Evolutionary conservation across 2,888 invertebrate genomes (phyloP), one percentile per base, ranked within the genome.

Genomic region (Nowickia ferox): DNA sequence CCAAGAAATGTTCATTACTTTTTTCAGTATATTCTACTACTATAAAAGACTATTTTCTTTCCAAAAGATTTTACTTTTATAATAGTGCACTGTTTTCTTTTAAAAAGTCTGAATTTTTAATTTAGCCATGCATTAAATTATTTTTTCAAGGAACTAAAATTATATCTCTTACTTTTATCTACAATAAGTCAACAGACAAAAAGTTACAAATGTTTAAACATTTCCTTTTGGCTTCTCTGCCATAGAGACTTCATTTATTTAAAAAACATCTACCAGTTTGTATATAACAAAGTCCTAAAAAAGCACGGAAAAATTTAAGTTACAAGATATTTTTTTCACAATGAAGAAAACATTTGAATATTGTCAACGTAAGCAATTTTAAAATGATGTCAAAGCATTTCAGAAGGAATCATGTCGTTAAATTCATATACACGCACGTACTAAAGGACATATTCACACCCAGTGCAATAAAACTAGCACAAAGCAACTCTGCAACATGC

Each of bases 341-440:
- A 75, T 63, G 42, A 59, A 30, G 17, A 51, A 30, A 61, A 19
- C 42, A 57, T 76, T 76, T 65, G 61, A 61, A 84, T 74, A 68
- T 78, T 78, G 84, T 66, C 44, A 78, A 84, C 78, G 78, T 84
- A 78, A 78, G 74, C 84, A 84, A 84, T 84, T 84, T 84, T 74
- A 78, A 74, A 84, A 84, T 74, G 84, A 78, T 61, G 77, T 84
- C 59, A 72, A 59, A 78, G 74, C 74, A 53, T 68, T 74, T 72
- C 2, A 44, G 51, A 66, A 77, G 51, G 51, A 65, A 66, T 10
- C 76, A 65, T 19, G 48, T 75, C 63, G 75, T 75, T 63, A 53
- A 75, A n/a, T 51, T 48, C 51, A 22, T 11, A 22, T 9, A 30
- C 13, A 61, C 17, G n/a, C 51, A 51, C 42, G 38, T 46, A 55